Conservation (phyloP, 2,797 vertebrate species). For the Takifugu ocellatus region DNA sequence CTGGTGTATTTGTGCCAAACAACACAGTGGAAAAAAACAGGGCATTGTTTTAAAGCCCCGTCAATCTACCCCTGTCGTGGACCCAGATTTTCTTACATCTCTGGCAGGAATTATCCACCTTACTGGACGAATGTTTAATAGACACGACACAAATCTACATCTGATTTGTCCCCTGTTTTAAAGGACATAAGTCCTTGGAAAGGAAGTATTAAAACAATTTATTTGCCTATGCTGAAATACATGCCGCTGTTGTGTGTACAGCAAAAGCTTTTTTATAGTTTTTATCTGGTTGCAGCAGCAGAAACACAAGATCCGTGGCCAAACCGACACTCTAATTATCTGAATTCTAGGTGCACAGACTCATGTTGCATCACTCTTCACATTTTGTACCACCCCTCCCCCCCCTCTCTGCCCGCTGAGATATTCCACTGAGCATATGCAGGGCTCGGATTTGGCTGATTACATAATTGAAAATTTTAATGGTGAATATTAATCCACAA, state of each 20-base stretch:
- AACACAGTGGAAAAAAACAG: slow-evolving; percentile 45
- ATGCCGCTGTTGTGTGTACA: background rate
- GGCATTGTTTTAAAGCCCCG: slow-evolving; percentile 72
- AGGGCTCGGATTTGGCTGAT: slow-evolving; percentile 74
- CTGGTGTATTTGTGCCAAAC: slow-evolving; percentile 74
- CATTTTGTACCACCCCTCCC: slow-evolving; percentile 24
- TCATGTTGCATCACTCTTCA: slow-evolving; percentile 49
- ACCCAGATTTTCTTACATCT: slow-evolving; percentile 56
- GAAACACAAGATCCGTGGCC: slow-evolving; percentile 8
- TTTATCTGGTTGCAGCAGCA: slow-evolving; percentile 8
- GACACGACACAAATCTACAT: slow-evolving; percentile 25
- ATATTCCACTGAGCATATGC: slow-evolving; percentile 68
- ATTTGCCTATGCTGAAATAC: slow-evolving; percentile 29
- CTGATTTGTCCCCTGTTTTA: background rate
- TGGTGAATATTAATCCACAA: slow-evolving; percentile 76
- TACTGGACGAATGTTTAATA: background rate
- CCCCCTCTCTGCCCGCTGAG: slow-evolving; percentile 41
- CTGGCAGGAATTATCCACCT: too few species aligned
- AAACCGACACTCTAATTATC: slow-evolving; percentile 14
- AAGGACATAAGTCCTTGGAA: too few species aligned
- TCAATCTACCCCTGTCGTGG: slow-evolving; percentile 67
- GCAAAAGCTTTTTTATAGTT: slow-evolving; percentile 20
- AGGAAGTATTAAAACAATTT: too few species aligned
- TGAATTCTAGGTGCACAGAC: slow-evolving; percentile 23
- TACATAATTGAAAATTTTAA: slow-evolving; percentile 80